Percentiles rank a stretch among this genome's conserved stretches.
Evolutionary conservation across 2,113 vertebrate species (phyloP).

Genomic region (Sceloporus tristichus): DNA sequence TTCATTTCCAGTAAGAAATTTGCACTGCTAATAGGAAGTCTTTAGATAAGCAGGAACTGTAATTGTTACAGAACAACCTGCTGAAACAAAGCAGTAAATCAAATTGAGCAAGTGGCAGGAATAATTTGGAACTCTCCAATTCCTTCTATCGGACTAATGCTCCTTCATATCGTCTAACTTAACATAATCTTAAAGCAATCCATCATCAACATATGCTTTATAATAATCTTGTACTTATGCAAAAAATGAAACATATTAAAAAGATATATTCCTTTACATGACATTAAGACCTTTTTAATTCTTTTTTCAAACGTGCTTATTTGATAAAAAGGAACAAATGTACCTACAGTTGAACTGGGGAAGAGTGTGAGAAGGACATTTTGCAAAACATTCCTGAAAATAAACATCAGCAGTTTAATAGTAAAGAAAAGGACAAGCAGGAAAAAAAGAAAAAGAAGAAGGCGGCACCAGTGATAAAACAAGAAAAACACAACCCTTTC

Average conservation of each 20-base stretch:
- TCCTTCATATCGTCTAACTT: slow-evolving; percentile 81
- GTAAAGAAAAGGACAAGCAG: slow-evolving; percentile 79
- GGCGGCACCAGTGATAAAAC: slow-evolving; percentile 65
- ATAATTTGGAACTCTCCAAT: slow-evolving; percentile 53
- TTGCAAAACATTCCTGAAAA: slow-evolving; percentile 93
- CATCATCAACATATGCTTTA: slow-evolving; percentile 71
- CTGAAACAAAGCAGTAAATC: slow-evolving; percentile 65
- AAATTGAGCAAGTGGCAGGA: slow-evolving; percentile 57
- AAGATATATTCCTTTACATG: slow-evolving; percentile 76
- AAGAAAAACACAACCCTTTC: slow-evolving; percentile 58
- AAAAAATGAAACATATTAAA: slow-evolving; percentile 68
- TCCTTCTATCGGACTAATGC: slow-evolving; percentile 61
- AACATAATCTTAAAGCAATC: slow-evolving; percentile 83
- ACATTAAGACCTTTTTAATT: slow-evolving; percentile 77
- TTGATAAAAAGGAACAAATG: slow-evolving; percentile 91
- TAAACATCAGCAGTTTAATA: slow-evolving; percentile 91
- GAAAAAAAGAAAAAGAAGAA: slow-evolving; percentile 55
- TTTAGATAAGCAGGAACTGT: slow-evolving; percentile 49
- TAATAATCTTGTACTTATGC: slow-evolving; percentile 72
- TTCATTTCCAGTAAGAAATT: slow-evolving; percentile 48
- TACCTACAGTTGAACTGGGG: slow-evolving; percentile 95
- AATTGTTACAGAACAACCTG: slow-evolving; percentile 65
- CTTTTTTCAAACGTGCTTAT: slow-evolving; percentile 84
- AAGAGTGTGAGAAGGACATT: slow-evolving; percentile 88
- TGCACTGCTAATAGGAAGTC: slow-evolving; percentile 64